Evolutionary conservation across 2,113 vertebrate genomes (phyloP), one percentile per base, ranked within the genome.

Genomic region (Hippocampus guttulatus): DNA sequence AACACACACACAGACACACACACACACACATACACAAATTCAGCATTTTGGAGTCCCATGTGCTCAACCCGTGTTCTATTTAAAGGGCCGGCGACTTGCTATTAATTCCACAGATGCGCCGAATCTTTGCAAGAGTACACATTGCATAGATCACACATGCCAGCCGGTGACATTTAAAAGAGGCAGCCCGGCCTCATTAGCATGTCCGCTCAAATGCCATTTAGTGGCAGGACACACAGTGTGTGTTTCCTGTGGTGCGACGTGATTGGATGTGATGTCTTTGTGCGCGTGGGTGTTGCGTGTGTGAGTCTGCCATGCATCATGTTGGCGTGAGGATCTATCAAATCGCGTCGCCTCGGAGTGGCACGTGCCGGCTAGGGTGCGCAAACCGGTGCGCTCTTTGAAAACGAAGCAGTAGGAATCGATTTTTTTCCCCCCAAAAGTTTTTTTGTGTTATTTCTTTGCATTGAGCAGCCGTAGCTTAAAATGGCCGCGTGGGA

Each of bases 181-280:
- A 74, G 68, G 74, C 71, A 75, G 62, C 54, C 51, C 73, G 60
- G 54, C 65, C 73, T 84, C 68, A 75, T 85, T 81, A 71, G 18
- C 45, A 69, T 61, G 55, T 68, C 71, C 54, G 79, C 79, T 81
- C 65, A 69, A 72, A 86, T 81, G 70, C 23, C 76, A 76, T 80
- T 78, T 83, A 75, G 71, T 71, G 52, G 79, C 38, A 54, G 72
- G 67, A 81, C 65, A 75, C 20, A 64, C 20, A 77, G 60, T 8
- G 71, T 69, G 55, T 47, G 67, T 33, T 61, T 61, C 58, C 58
- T 61, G 27, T 9, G 14, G 15, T 61, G 58, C 14, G 58, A 61
- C 58, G 27, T 77, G 70, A 77, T 64, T 25, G 68, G 75, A 69
- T 65, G 76, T 45, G 80, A 75, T 14, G 49, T 52, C 47, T 52